phyloP scores from a whole-genome alignment of 2,113 vertebrate genomes.

The Ifrita kowaldi region DNA sequence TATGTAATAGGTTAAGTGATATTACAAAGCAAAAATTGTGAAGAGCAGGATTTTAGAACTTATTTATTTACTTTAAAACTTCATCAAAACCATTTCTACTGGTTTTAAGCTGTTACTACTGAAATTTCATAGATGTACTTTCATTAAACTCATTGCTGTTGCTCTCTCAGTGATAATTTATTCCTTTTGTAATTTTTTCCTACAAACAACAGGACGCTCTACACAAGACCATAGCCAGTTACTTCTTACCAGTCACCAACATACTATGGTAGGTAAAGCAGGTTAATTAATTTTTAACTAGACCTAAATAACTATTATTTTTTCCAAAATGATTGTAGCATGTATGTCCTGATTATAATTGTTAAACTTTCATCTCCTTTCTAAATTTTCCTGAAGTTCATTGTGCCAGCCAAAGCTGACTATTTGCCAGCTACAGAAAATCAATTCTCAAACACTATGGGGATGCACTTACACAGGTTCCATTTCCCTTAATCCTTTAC shows the following conservation, averaged over 20 bases:
- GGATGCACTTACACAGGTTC: neutral
- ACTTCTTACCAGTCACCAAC: neutral
- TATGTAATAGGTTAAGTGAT: neutral
- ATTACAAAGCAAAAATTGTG: neutral
- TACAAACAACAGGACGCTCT: neutral
- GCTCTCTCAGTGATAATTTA: neutral
- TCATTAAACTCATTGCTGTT: neutral
- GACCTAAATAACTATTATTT: neutral
- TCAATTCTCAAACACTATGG: neutral
- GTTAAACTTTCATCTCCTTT: neutral
- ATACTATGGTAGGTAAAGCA: neutral
- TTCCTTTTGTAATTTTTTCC: neutral
- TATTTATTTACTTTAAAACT: neutral
- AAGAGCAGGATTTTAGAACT: neutral
- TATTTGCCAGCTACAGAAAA: neutral
- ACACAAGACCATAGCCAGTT: neutral
- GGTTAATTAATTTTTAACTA: neutral
- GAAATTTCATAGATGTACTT: neutral
- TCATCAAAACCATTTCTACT: neutral
- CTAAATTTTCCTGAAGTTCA: neutral
- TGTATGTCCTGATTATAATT: neutral
- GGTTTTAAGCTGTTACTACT: neutral
- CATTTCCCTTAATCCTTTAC: neutral
- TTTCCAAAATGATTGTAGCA: neutral
- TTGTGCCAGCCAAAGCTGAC: neutral